Conservation (phyloP, 2,797 vertebrate genomes). For the Helostoma temminkii region DNA sequence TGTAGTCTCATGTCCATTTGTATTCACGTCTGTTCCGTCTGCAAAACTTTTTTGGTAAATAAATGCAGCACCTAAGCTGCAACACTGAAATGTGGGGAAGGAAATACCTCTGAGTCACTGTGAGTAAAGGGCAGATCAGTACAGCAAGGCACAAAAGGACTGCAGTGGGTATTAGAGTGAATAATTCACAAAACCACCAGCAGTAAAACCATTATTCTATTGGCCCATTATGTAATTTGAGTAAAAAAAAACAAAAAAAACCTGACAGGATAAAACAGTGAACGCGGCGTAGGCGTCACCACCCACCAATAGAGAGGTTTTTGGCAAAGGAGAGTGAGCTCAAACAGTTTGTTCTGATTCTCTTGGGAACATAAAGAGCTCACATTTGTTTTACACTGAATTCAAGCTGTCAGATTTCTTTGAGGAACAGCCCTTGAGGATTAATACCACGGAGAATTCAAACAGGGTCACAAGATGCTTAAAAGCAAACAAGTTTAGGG, state of each 20-base stretch:
- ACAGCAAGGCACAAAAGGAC: conserved; percentile 30
- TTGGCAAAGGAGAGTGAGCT: conserved; percentile 61
- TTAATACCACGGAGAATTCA: conserved; percentile 17
- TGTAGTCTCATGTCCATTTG: not conserved
- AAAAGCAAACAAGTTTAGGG: conserved; percentile 28
- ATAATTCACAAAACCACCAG: conserved; percentile 66
- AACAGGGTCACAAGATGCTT: conserved; percentile 22
- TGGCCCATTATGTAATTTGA: conserved; percentile 74
- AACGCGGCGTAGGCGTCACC: conserved; percentile 71
- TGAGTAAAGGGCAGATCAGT: conserved; percentile 28
- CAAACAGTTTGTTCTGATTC: conserved; percentile 74
- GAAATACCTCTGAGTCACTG: conserved; percentile 28
- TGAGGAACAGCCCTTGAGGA: conserved; percentile 25
- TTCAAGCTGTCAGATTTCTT: conserved; percentile 48
- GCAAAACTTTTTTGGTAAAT: conserved; percentile 5
- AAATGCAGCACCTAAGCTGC: not conserved
- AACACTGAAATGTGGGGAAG: conserved; percentile 29
- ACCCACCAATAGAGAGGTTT: conserved; percentile 69
- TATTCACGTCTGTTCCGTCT: not conserved
- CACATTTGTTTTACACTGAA: conserved; percentile 67
- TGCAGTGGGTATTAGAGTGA: conserved; percentile 40
- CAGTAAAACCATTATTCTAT: conserved; percentile 30
- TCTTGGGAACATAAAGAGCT: conserved; percentile 57
- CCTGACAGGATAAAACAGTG: conserved; percentile 67
- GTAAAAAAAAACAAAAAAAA: no score